phyloP scores from a whole-genome alignment of 2,113 vertebrate species.

The Labrus mixtus region DNA sequence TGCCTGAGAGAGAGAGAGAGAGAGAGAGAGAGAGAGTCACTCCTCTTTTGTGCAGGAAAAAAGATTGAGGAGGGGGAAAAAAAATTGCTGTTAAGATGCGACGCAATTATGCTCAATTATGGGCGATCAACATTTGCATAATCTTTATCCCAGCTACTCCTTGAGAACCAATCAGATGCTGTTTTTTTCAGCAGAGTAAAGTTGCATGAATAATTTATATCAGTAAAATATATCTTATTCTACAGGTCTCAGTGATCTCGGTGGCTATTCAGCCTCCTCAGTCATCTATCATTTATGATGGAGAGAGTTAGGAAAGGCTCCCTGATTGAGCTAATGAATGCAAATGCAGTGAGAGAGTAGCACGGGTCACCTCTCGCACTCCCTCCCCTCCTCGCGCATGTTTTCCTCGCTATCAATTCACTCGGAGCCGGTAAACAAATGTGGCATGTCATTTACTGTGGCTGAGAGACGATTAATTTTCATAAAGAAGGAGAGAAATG shows the following conservation, averaged over 20 bases:
- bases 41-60: conserved; percentile 51
- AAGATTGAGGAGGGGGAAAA: conserved; percentile 42
- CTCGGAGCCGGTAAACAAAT: conserved; percentile 77
- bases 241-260: conserved; percentile 65
- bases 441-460: conserved; percentile 80
- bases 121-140: conserved; percentile 80
- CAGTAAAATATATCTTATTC: conserved; percentile 75
- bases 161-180: conserved; percentile 77
- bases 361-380: conserved; percentile 76
- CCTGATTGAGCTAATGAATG: conserved; percentile 80
- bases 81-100: conserved; percentile 74
- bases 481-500: conserved; percentile 79
- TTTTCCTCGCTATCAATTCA: conserved; percentile 77
- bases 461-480: conserved; percentile 76
- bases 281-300: conserved; percentile 80
- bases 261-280: conserved; percentile 66
- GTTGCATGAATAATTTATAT: conserved; percentile 76
- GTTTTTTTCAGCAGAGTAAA: conserved; percentile 68
- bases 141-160: conserved; percentile 76
- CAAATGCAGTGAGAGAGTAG: conserved; percentile 70
- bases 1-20: conserved; percentile 58
- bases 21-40: conserved; percentile 62
- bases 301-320: conserved; percentile 73
- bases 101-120: conserved; percentile 79
- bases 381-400: conserved; percentile 52